Evolutionary conservation across 2,888 invertebrate genomes (phyloP).

Genomic region (Cabera pusaria): DNA sequence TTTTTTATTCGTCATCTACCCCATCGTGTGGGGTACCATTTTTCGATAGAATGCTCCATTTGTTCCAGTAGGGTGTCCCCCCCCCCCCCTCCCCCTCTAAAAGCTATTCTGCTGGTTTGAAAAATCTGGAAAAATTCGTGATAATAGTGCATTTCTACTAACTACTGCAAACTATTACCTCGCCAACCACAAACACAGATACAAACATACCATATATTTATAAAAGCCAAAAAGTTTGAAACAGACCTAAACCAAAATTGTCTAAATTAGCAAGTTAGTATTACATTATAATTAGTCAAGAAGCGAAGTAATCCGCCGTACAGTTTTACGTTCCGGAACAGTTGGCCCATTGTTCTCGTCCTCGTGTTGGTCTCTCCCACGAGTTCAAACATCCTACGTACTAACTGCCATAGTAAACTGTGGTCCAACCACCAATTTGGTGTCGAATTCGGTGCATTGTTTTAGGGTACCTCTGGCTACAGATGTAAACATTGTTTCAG

Average conservation of each 20-base stretch:
- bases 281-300: conserved; percentile 35
- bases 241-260: conserved; percentile 2
- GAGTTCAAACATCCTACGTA: conserved; percentile 46
- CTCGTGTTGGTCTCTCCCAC: conserved; percentile 39
- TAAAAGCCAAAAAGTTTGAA: not conserved
- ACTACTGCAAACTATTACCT: no score
- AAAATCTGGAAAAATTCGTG: no score
- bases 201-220: no score
- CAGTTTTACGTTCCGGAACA: conserved; percentile 48
- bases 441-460: conserved; percentile 53
- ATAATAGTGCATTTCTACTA: no score
- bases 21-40: no score
- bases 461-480: conserved; percentile 35
- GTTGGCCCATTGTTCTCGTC: conserved; percentile 33
- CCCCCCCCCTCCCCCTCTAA: no score
- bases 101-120: no score
- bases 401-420: no score
- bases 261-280: conserved; percentile 13
- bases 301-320: conserved; percentile 41
- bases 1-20: no score
- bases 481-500: conserved; percentile 34
- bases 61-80: no score
- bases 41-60: no score
- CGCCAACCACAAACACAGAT: no score
- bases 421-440: conserved; percentile 48